Conservation (phyloP, 2,113 vertebrate species). For the Coptodon rendalli region DNA sequence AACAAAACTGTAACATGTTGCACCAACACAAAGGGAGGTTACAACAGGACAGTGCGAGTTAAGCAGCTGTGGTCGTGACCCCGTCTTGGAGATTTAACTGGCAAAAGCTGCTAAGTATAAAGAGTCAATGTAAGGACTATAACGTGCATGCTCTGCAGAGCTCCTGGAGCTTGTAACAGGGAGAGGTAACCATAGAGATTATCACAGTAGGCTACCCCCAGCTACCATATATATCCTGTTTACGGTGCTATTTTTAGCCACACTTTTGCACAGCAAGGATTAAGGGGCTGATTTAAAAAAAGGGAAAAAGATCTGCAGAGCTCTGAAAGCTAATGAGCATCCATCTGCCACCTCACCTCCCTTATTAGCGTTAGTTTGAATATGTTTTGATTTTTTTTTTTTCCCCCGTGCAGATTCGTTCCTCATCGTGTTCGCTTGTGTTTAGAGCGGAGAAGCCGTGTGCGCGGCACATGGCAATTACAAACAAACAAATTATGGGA, state of each 20-base stretch:
- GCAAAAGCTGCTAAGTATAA: background rate
- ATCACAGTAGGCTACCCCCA: constrained; percentile 44
- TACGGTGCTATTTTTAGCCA: constrained; percentile 57
- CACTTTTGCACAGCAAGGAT: constrained; percentile 29
- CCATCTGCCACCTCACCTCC: background rate
- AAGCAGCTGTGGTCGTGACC: background rate
- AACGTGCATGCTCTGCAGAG: constrained; percentile 1
- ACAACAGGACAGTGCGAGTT: constrained; percentile 6
- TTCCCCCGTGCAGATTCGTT: background rate
- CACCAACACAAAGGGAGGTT: background rate
- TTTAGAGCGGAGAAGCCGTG: background rate
- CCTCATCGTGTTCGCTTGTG: background rate
- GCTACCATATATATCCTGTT: constrained; percentile 66
- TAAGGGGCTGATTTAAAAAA: background rate
- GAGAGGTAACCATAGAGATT: constrained; percentile 62
- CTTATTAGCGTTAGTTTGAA: background rate
- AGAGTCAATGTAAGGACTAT: background rate
- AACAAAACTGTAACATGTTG: constrained; percentile 19
- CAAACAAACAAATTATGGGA: background rate
- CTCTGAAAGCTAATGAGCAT: constrained; percentile 10
- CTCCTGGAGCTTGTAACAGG: constrained; percentile 7
- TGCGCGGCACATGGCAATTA: background rate
- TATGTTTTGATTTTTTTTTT: background rate
- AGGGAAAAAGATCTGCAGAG: background rate
- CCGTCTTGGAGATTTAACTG: background rate